Conservation (phyloP, 2,797 vertebrate genomes). For the Holocentrus rufus region DNA sequence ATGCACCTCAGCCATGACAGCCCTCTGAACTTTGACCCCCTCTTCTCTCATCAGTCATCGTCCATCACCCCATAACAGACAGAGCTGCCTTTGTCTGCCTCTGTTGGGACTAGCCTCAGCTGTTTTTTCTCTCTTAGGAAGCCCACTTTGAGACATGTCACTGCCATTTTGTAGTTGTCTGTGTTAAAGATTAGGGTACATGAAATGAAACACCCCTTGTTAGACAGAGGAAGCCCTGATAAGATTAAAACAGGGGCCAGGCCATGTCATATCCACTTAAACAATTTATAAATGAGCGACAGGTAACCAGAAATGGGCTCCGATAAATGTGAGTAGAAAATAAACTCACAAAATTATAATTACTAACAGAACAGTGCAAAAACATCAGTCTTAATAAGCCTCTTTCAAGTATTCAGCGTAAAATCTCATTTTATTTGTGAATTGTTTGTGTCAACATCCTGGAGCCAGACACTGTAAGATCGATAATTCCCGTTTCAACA, state of each 20-base stretch:
- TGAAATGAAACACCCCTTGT: slow-evolving; percentile 64
- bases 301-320: background rate
- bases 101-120: slow-evolving; percentile 58
- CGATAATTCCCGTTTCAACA: no score
- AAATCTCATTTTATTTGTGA: no score
- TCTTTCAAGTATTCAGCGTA: no score
- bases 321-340: background rate
- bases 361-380: background rate
- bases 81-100: slow-evolving; percentile 72
- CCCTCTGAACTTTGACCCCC: slow-evolving; percentile 65
- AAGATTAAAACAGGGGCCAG: slow-evolving; percentile 48
- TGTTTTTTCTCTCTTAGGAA: slow-evolving; percentile 63
- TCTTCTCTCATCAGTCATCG: slow-evolving; percentile 73
- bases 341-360: background rate
- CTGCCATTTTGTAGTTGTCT: slow-evolving; percentile 60
- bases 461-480: no score
- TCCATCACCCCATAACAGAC: slow-evolving; percentile 69
- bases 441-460: no score
- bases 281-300: slow-evolving; percentile 5
- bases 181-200: slow-evolving; percentile 63
- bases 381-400: background rate
- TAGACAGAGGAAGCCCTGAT: slow-evolving; percentile 56
- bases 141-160: slow-evolving; percentile 53
- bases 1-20: slow-evolving; percentile 51
- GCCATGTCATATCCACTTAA: slow-evolving; percentile 15